Evolutionary conservation across 2,888 invertebrate species (phyloP), one percentile per base, ranked within the genome.

Genomic region (Exocentrus adspersus): DNA sequence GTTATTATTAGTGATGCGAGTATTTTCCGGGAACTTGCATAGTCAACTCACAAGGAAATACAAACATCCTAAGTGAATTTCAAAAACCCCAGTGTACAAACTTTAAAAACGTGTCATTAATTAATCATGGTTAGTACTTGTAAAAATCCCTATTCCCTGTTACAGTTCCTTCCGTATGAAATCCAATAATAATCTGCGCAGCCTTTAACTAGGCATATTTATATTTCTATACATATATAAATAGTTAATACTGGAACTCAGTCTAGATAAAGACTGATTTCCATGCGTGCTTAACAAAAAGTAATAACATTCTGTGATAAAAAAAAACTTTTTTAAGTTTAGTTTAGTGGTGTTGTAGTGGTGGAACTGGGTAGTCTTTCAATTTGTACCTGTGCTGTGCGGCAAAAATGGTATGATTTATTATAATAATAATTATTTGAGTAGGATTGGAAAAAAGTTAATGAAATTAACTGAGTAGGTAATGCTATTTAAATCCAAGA

Each of bases 201-300:
- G 5, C 30, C 20, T 43, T 57, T 12, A 46, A 28, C 1, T 28
- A 14, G 9, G 7, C 9, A 20, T 37, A 30, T 37, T n/a, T n/a
- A n/a, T n/a, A n/a, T n/a, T n/a, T n/a, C n/a, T 9, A 17, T 16
- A 46, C 20, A 32, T 57, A 57, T 57, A 57, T 57, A 57, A 57
- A 32, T 46, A 46, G 16, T 10, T 20, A 19, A 20, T 57, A 16
- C 32, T 51, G 30, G 19, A 21, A 24, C 12, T 37, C 4, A 32
- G 20, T 24, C 46, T 20, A 57, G 45, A 57, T 45, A 57, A 57
- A 57, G 57, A 57, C 57, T 45, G 57, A 57, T 57, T 57, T 57
- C 30, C 32, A 32, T 57, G 32, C 57, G 7, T 30, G 46, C 37
- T 37, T 37, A 37, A 37, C 28, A 46, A 57, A 57, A 46, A 57